These are phyloP conservation scores for Crotalus tigris DNA, from an alignment of 2,113 vertebrate species.

Conservation along the genomic window DNA sequence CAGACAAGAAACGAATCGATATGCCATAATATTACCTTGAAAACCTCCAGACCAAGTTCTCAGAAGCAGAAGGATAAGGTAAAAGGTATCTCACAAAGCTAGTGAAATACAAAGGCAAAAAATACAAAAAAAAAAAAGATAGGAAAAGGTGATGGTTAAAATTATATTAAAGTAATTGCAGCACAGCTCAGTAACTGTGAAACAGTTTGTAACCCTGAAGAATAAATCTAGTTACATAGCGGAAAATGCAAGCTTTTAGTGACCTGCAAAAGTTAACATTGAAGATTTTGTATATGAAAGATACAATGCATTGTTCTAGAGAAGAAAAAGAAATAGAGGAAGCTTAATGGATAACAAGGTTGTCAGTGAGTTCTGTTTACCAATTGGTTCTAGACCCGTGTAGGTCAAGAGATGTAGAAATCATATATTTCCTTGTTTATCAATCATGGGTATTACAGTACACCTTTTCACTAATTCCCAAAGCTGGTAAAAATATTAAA, in stretches of 20 bases:
- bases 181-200: background rate
- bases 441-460: background rate
- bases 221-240: background rate
- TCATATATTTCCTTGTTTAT: background rate
- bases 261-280: background rate
- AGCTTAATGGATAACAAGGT: slow-evolving; percentile 1
- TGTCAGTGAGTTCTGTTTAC: background rate
- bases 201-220: background rate
- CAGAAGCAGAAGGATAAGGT: background rate
- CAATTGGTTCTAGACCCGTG: background rate
- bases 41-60: background rate
- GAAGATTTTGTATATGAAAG: background rate
- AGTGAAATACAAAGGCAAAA: background rate
- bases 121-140: background rate
- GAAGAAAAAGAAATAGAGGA: background rate
- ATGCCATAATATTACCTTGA: background rate
- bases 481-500: background rate
- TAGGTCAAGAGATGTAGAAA: background rate
- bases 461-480: background rate
- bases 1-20: background rate
- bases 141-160: background rate
- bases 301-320: background rate
- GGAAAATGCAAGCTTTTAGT: background rate
- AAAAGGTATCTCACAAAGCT: background rate
- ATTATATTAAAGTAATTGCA: background rate